A percentile compares a stretch with the other conserved stretches of the same genome.
Conservation (phyloP, 2,888 invertebrate genomes). For the Caenorhabditis sp. region DNA sequence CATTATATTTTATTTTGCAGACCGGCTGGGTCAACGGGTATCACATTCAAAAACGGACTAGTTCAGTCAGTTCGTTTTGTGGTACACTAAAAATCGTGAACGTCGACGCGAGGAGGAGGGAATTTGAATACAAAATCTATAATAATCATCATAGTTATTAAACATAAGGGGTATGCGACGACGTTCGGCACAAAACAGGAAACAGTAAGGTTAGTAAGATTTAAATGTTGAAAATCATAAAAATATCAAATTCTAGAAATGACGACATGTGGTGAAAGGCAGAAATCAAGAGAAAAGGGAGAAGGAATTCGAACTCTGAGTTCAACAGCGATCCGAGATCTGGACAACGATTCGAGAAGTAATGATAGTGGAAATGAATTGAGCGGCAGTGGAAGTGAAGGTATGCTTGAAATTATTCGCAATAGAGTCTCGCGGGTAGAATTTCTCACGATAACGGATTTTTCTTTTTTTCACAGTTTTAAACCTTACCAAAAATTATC, state of each 20-base stretch:
- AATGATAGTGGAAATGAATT: slow-evolving; percentile 38
- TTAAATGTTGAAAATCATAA: not conserved
- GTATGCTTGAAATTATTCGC: slow-evolving; percentile 7
- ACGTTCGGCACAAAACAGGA: not conserved
- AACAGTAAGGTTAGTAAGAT: not conserved
- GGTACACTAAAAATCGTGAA: not conserved
- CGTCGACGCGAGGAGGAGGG: slow-evolving; percentile 4
- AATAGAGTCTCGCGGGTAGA: no score
- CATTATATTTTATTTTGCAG: not conserved
- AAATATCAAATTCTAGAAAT: not conserved
- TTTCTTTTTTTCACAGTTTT: not conserved
- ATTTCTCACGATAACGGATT: no score
- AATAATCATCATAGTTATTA: not conserved
- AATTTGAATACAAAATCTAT: not conserved
- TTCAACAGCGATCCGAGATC: slow-evolving; percentile 2
- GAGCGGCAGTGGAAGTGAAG: slow-evolving; percentile 38
- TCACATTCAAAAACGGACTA: not conserved
- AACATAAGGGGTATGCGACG: not conserved
- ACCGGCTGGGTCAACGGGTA: slow-evolving; percentile 6
- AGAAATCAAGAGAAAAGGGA: not conserved
- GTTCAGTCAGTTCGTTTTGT: not conserved
- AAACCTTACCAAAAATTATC: no score
- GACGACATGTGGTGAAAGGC: not conserved
- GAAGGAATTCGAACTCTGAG: not conserved
- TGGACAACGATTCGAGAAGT: slow-evolving; percentile 19